Conservation (phyloP, 2,113 vertebrate genomes). For the Psammodynastes pulverulentus region DNA sequence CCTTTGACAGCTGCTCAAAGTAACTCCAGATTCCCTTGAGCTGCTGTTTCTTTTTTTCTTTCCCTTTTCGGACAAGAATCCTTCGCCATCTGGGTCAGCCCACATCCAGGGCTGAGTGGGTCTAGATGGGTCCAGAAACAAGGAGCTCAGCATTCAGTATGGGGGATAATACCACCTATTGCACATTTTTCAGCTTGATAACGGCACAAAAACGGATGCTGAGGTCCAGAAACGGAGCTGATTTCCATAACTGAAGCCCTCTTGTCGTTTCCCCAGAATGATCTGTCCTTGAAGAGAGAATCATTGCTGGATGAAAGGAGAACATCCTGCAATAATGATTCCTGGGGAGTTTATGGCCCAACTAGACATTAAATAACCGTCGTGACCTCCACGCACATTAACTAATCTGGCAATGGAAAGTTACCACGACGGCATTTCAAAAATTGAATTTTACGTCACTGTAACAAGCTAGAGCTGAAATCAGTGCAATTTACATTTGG, state of each 20-base stretch:
- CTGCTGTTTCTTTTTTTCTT: background rate
- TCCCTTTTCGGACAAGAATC: background rate
- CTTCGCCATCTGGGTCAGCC: background rate
- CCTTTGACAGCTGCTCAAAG: too few species aligned
- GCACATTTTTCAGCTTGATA: background rate
- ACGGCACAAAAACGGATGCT: background rate
- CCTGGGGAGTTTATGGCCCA: conserved; percentile 41
- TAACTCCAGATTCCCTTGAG: background rate
- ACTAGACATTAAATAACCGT: conserved; percentile 50
- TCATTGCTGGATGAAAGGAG: conserved; percentile 26
- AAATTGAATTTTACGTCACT: conserved; percentile 29
- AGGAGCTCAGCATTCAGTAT: too few species aligned
- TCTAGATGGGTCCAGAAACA: background rate
- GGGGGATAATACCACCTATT: background rate
- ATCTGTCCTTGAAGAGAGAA: background rate
- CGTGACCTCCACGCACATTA: conserved; percentile 32
- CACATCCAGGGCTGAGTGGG: background rate
- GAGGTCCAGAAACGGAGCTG: background rate
- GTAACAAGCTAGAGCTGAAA: conserved; percentile 52
- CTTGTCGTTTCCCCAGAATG: background rate
- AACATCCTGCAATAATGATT: conserved; percentile 5
- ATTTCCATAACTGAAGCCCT: background rate
- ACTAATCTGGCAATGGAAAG: conserved; percentile 29
- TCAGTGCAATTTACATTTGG: conserved; percentile 56
- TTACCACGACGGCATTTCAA: conserved; percentile 40